Percentiles rank a stretch among this genome's conserved stretches.
phyloP scores from a whole-genome alignment of 2,113 vertebrate genomes.

The Tachycineta bicolor region DNA sequence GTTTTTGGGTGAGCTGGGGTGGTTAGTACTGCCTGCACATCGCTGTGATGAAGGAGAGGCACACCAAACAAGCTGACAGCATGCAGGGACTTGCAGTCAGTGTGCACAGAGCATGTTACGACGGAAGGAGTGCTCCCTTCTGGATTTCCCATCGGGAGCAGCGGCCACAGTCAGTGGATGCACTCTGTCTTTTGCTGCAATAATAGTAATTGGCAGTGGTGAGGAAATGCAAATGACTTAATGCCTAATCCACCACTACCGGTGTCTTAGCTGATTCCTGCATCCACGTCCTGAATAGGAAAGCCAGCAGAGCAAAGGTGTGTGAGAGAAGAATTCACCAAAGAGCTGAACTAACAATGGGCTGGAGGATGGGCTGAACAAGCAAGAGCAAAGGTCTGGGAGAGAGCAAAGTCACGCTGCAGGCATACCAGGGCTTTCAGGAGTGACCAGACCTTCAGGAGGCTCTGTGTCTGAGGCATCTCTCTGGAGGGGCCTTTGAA shows the following conservation, averaged over 20 bases:
- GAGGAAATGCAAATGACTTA: conserved; percentile 25
- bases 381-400: not conserved
- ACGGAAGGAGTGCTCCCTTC: not conserved
- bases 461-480: not conserved
- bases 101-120: not conserved
- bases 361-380: not conserved
- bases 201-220: not conserved
- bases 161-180: not conserved
- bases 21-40: not conserved
- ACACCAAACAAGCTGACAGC: not conserved
- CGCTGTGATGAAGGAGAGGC: not conserved
- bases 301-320: not conserved
- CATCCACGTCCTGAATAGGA: not conserved
- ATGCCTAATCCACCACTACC: conserved; percentile 13
- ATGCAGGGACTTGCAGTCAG: not conserved
- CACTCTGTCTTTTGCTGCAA: not conserved
- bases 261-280: not conserved
- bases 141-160: conserved; percentile 5
- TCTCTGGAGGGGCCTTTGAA: not conserved
- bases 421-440: not conserved
- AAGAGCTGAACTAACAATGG: not conserved
- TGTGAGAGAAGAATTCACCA: not conserved
- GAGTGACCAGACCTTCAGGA: not conserved
- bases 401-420: not conserved
- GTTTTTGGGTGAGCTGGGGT: not conserved